Percentiles rank a stretch among this genome's conserved stretches.
Conservation (phyloP, 1,140 invertebrate species). For the Cyclargus thomasi region DNA sequence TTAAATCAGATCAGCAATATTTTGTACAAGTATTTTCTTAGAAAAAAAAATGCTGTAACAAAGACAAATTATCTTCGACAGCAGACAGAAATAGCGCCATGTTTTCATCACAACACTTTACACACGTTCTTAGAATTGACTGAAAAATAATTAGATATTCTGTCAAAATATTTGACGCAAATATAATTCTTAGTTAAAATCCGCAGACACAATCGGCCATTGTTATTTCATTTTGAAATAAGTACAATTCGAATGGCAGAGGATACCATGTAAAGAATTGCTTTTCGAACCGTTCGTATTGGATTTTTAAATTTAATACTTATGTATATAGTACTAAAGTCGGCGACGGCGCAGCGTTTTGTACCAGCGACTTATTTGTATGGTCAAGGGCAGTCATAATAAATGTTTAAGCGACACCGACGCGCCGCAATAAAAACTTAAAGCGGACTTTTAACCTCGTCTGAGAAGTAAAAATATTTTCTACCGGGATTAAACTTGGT, state of each 20-base stretch:
- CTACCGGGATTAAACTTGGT: background rate
- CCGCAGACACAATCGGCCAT: background rate
- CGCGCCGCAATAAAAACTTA: slow-evolving; percentile 5
- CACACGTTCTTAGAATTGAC: background rate
- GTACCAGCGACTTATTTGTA: background rate
- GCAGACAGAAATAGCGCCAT: background rate
- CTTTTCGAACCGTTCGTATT: background rate
- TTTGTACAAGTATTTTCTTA: no score
- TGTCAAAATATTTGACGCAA: background rate
- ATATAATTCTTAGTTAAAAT: background rate
- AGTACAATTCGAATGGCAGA: background rate
- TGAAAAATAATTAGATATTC: background rate
- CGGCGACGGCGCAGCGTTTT: background rate
- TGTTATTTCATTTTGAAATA: slow-evolving; percentile 3
- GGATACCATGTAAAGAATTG: background rate
- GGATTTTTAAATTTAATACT: background rate
- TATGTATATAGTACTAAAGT: background rate
- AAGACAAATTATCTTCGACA: background rate
- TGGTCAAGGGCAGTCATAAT: slow-evolving; percentile 11
- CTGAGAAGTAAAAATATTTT: background rate
- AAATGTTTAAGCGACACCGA: slow-evolving; percentile 11
- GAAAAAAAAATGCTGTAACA: background rate
- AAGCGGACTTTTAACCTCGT: background rate
- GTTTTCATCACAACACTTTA: background rate
- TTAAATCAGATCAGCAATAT: no score